Conservation (phyloP, 2,888 invertebrate genomes). For the Colostygia pectinataria region DNA sequence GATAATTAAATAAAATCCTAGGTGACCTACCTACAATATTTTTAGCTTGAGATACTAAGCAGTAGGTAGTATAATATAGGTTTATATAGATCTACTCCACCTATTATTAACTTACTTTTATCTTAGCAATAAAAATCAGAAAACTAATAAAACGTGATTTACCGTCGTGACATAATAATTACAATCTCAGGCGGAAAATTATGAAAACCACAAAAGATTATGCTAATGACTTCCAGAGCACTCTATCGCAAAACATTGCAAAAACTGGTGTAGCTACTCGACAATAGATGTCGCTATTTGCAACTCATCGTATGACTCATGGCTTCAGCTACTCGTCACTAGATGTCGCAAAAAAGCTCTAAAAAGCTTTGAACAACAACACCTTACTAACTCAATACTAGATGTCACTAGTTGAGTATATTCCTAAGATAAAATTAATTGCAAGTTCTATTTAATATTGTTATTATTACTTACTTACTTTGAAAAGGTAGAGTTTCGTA, state of each 20-base stretch:
- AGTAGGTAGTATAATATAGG: too few species aligned
- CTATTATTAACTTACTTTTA: too few species aligned
- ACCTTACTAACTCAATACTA: constrained; percentile 37
- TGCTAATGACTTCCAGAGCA: constrained; percentile 1
- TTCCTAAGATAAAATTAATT: too few species aligned
- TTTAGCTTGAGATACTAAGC: too few species aligned
- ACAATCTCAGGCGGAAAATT: too few species aligned
- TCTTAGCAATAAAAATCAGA: constrained; percentile 3
- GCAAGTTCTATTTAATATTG: too few species aligned
- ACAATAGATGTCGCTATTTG: constrained; percentile 44
- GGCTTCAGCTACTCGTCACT: not conserved
- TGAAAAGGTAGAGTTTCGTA: too few species aligned
- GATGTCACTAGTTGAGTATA: constrained; percentile 44
- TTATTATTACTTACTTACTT: too few species aligned
- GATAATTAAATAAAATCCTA: too few species aligned
- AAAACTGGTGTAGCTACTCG: constrained; percentile 40
- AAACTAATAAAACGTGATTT: constrained; percentile 3
- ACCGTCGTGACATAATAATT: not conserved
- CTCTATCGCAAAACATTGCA: constrained; percentile 16
- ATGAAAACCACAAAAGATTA: not conserved
- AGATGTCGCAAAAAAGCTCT: constrained; percentile 13
- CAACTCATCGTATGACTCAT: not conserved
- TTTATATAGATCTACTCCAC: too few species aligned
- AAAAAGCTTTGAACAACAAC: not conserved
- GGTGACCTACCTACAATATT: too few species aligned